phyloP scores from a whole-genome alignment of 2,113 vertebrate genomes.

The Coptodon bakossiorum region DNA sequence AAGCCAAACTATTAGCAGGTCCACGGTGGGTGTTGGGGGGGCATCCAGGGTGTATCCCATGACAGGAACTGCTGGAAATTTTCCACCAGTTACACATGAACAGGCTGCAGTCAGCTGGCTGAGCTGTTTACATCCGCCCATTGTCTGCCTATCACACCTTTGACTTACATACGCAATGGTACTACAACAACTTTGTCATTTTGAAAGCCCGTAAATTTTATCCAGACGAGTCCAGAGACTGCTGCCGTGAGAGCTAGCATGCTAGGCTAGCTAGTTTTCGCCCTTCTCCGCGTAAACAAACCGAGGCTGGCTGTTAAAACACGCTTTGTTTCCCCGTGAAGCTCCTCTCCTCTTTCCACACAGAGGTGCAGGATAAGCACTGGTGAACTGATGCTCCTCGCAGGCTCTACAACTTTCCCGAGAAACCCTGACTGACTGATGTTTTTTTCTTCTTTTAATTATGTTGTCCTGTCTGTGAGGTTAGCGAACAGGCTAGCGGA shows the following conservation, averaged over 20 bases:
- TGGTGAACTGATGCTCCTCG: not conserved
- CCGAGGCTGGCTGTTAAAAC: not conserved
- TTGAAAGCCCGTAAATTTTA: not conserved
- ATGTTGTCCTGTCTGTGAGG: not conserved
- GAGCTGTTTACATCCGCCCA: not conserved
- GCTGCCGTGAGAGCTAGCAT: not conserved
- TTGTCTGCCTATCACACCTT: not conserved
- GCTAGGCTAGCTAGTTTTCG: conserved; percentile 33
- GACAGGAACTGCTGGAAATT: conserved; percentile 1
- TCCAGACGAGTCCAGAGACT: not conserved
- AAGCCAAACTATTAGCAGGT: not conserved
- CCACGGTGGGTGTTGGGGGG: not conserved
- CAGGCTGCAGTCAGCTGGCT: not conserved
- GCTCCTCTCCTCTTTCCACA: not conserved
- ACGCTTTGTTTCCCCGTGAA: not conserved
- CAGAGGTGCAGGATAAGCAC: rapidly evolving
- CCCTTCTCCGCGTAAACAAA: conserved; percentile 24
- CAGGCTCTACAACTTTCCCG: conserved; percentile 41
- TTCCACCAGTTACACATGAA: not conserved
- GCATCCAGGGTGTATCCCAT: not conserved
- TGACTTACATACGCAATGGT: not conserved
- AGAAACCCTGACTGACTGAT: not conserved
- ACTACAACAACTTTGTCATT: not conserved
- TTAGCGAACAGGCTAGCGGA: conserved; percentile 29
- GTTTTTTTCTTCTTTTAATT: not conserved